Evolutionary conservation across 2,888 invertebrate species (phyloP), one percentile per base, ranked within the genome.

Genomic region (Bombyx huttoni): DNA sequence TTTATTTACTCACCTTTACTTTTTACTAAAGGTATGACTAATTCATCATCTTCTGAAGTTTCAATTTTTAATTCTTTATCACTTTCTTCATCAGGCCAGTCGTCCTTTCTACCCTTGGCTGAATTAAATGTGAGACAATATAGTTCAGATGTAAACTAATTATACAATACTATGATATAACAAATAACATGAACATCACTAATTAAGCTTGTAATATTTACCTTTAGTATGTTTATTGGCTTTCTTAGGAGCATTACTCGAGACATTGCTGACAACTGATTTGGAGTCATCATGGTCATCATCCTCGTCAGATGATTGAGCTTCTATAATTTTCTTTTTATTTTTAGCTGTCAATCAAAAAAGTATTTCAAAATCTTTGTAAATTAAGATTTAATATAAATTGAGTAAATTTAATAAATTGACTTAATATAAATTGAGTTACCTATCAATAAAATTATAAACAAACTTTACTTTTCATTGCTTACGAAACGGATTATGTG

Each of bases 301-400:
- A 52, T 90, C 90, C 40, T 40, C 40, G 58, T 90, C 91, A 52
- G 90, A 89, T 62, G 89, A 89, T 55, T 89, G 89, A 48, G 72
- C 85, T 55, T 78, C 82, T 61, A 75, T 75, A 54, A 64, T 67
- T 67, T 82, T 89, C 73, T 87, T 89, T 72, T 80, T 81, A 67
- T 75, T 83, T 70, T 82, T 83, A 48, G 72, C 83, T 84, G 56
- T n/a, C 46, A 51, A 46, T 48, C 12, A 24, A 47, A 13, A 55
- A 49, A 51, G 57, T 53, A 35, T 34, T 47, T 35, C 1, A 35
- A 1, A 14, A 45, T 8, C 6, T 47, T 34, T 47, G 5, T 33
- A 5, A 34, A 33, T 8, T 40, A 0, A 10, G 40, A 3, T 40
- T 8, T 40, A 40, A 40, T 40, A 33, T 5, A 24, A 24, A 0